Percentiles rank a stretch among this genome's conserved stretches.
phyloP scores from a whole-genome alignment of 1,140 invertebrate species.

The Macrosteles quadrilineatus region DNA sequence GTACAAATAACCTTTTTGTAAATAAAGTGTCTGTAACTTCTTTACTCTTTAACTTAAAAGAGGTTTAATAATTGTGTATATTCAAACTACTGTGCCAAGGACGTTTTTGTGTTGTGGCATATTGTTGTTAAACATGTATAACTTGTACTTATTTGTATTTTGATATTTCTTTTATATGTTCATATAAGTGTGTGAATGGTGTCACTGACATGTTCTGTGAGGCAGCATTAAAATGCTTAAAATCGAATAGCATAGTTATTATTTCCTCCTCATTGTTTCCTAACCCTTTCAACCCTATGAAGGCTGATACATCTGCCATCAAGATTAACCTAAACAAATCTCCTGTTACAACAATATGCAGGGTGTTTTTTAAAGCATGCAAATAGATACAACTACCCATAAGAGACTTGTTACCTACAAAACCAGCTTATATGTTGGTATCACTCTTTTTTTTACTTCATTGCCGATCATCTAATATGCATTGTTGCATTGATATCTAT shows the following conservation, averaged over 20 bases:
- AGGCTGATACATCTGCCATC: too few species aligned
- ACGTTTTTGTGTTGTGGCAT: neutral
- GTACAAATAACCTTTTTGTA: constrained; percentile 12
- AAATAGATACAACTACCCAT: too few species aligned
- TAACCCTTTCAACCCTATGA: too few species aligned
- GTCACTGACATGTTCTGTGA: too few species aligned
- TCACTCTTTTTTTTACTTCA: too few species aligned
- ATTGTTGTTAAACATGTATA: constrained; percentile 5
- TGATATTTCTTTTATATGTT: constrained; percentile 25
- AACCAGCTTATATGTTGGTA: too few species aligned
- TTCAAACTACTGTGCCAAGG: constrained; percentile 9
- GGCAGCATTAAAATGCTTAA: neutral
- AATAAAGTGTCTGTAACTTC: neutral
- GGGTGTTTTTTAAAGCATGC: too few species aligned
- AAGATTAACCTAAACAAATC: too few species aligned
- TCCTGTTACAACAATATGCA: too few species aligned
- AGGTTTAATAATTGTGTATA: neutral
- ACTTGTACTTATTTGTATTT: constrained; percentile 22
- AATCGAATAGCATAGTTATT: neutral
- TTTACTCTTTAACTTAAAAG: neutral
- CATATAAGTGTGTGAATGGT: neutral
- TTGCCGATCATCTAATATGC: too few species aligned
- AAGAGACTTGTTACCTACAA: too few species aligned
- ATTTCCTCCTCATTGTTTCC: neutral
- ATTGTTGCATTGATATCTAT: too few species aligned